These are phyloP conservation scores for Peromyscus californicus DNA, from an alignment of 2,113 vertebrate genomes.

Conservation along the genomic window DNA sequence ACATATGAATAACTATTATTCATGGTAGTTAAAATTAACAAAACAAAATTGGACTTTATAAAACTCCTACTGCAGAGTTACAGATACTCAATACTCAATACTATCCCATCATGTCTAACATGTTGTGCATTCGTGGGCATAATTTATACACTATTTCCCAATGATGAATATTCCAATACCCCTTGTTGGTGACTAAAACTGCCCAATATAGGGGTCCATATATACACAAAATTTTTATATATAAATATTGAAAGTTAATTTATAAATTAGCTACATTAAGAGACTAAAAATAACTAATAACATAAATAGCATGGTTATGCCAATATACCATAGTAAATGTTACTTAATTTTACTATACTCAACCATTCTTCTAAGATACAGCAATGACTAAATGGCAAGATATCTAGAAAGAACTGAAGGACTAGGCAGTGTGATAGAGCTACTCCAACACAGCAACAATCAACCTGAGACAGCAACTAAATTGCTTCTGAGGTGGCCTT, in stretches of 20 bases:
- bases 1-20: neutral
- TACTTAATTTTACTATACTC: fast-evolving
- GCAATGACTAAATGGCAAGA: neutral
- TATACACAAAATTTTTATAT: neutral
- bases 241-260: too few species aligned
- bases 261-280: neutral
- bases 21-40: neutral
- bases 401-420: neutral
- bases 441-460: too few species aligned
- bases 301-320: neutral
- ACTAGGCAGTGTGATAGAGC: too few species aligned
- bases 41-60: neutral
- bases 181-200: neutral
- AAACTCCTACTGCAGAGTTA: neutral
- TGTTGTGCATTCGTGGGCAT: neutral
- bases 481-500: neutral
- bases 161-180: neutral
- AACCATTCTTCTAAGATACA: neutral
- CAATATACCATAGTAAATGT: neutral
- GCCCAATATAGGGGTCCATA: too few species aligned
- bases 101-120: neutral
- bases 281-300: neutral
- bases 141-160: neutral
- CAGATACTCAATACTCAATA: neutral
- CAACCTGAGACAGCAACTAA: neutral